These are phyloP conservation scores for Meriones unguiculatus DNA, from an alignment of 2,113 vertebrate genomes.

Conservation along the genomic window DNA sequence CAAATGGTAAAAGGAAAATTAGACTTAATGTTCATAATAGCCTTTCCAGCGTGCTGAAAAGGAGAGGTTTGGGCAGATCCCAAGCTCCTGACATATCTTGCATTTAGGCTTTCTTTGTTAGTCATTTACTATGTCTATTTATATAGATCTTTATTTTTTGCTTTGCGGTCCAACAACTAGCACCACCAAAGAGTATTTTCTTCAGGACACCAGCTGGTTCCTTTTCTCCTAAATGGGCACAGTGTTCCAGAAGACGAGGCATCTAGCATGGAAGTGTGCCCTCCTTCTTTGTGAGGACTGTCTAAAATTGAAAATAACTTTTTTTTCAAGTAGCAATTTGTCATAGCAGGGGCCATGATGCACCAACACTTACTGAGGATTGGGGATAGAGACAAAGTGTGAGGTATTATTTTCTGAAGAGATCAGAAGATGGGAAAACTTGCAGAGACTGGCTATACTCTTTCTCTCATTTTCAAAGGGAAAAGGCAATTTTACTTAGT, in stretches of 20 bases:
- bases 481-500: constrained; percentile 1
- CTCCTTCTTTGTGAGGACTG: constrained; percentile 56
- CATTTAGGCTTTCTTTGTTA: constrained; percentile 52
- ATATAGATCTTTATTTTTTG: constrained; percentile 58
- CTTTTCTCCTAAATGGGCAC: constrained; percentile 43
- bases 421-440: background rate
- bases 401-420: constrained; percentile 35
- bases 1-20: constrained; percentile 60
- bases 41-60: constrained; percentile 12
- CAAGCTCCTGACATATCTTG: background rate
- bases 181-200: constrained; percentile 45
- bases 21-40: constrained; percentile 25
- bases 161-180: background rate
- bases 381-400: background rate
- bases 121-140: constrained; percentile 59
- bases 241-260: constrained; percentile 20
- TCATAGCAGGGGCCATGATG: background rate
- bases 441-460: background rate
- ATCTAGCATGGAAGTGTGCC: constrained; percentile 26
- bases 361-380: background rate
- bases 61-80: constrained; percentile 24
- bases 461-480: constrained; percentile 34
- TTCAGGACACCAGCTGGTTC: constrained; percentile 55
- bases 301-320: constrained; percentile 48
- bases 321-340: constrained; percentile 66